These are phyloP conservation scores for Synodontis membranacea DNA, from an alignment of 2,113 vertebrate genomes.

Conservation along the genomic window DNA sequence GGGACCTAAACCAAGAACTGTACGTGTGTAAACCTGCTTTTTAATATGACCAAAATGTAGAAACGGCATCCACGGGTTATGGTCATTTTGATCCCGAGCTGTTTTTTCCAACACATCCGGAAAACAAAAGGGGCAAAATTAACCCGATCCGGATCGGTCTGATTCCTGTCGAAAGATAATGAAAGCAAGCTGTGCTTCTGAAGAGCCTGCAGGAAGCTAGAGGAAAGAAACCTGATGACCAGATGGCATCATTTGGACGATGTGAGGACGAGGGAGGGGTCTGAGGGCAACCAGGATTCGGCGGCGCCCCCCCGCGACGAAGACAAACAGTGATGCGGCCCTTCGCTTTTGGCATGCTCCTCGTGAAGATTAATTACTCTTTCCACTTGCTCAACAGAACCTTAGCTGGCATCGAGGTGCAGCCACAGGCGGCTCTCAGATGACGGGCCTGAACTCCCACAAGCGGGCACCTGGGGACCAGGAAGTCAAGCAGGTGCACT, in stretches of 20 bases:
- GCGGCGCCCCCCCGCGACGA: constrained; percentile 41
- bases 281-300: constrained; percentile 34
- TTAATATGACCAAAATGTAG: not conserved
- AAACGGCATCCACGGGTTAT: constrained; percentile 33
- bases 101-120: constrained; percentile 46
- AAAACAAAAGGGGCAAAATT: constrained; percentile 39
- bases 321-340: constrained; percentile 56
- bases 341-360: constrained; percentile 46
- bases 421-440: not conserved
- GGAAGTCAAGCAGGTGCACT: constrained; percentile 20
- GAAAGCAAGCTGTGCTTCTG: constrained; percentile 38
- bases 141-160: constrained; percentile 34
- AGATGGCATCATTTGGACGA: constrained; percentile 46
- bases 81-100: constrained; percentile 18
- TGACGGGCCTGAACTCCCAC: constrained; percentile 2
- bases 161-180: constrained; percentile 26
- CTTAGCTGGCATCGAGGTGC: not conserved
- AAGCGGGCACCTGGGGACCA: not conserved
- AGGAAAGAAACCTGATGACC: constrained; percentile 33
- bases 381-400: constrained; percentile 44
- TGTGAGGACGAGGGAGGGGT: constrained; percentile 17
- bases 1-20: not conserved
- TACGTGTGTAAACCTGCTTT: constrained; percentile 7
- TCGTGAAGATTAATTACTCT: constrained; percentile 56
- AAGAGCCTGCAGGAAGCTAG: constrained; percentile 18